A percentile compares a stretch with the other conserved stretches of the same genome.
phyloP scores from a whole-genome alignment of 2,113 vertebrate genomes.

The Oryctolagus cuniculus region DNA sequence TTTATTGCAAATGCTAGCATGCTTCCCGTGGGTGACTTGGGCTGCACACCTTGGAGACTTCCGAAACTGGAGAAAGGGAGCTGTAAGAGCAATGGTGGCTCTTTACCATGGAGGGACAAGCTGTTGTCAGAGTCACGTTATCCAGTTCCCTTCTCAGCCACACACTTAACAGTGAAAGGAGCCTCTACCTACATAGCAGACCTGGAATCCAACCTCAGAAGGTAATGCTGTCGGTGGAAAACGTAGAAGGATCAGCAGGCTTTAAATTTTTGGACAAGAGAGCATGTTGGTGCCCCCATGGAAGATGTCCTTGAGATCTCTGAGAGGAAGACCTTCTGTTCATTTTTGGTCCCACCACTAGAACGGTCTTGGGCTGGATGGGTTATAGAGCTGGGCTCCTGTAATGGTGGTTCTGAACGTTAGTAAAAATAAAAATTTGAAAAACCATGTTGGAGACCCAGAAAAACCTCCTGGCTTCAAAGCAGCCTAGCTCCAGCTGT shows the following conservation, averaged over 20 bases:
- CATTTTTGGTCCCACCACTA: neutral
- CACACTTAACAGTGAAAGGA: neutral
- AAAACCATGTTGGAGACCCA: neutral
- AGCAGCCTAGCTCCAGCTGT: too few relatives aligned
- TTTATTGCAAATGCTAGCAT: neutral
- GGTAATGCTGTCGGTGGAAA: neutral
- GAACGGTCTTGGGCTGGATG: neutral
- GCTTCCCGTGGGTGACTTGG: neutral
- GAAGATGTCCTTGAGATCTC: neutral
- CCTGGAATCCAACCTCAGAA: neutral
- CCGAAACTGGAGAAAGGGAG: neutral
- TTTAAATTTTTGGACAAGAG: conserved; percentile 27
- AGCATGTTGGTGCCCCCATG: neutral
- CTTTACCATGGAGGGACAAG: neutral
- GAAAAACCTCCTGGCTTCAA: too few relatives aligned
- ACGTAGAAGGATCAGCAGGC: conserved; percentile 23
- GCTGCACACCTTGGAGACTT: neutral
- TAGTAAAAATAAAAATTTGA: conserved; percentile 25
- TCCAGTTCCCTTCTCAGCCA: neutral
- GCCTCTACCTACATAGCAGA: neutral
- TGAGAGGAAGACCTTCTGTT: neutral
- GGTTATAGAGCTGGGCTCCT: neutral
- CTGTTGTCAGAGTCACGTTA: neutral
- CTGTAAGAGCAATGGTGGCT: neutral
- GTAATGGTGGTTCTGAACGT: neutral